Evolutionary conservation across 1,140 invertebrate genomes (phyloP).

Genomic region (Drosophila nebulosa): DNA sequence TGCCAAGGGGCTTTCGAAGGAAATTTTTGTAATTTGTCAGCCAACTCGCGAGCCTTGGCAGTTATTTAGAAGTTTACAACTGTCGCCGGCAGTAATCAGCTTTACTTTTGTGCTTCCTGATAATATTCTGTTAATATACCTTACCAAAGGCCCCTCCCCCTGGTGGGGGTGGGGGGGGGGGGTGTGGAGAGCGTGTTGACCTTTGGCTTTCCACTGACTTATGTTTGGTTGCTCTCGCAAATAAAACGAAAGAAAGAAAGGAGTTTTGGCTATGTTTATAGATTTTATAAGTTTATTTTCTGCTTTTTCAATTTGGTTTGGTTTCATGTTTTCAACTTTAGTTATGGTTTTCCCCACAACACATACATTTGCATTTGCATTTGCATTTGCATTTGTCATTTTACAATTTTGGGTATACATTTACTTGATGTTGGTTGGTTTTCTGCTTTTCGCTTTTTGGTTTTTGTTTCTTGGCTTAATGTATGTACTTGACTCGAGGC

Average conservation of each 20-base stretch:
- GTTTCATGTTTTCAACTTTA: constrained; percentile 52
- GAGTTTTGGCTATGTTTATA: constrained; percentile 39
- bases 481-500: constrained; percentile 34
- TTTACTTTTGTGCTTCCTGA: constrained; percentile 57
- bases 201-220: not conserved
- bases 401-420: constrained; percentile 37
- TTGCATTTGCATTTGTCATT: not conserved
- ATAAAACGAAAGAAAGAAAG: constrained; percentile 18
- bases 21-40: constrained; percentile 64
- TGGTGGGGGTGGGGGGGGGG: too few relatives aligned
- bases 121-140: constrained; percentile 68
- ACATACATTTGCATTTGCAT: constrained; percentile 42
- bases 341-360: constrained; percentile 35
- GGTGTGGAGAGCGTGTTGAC: too few relatives aligned
- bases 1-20: constrained; percentile 31
- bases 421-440: constrained; percentile 7
- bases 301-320: constrained; percentile 34
- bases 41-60: constrained; percentile 34
- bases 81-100: constrained; percentile 70
- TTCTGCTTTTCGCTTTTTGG: constrained; percentile 3
- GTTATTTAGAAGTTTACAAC: constrained; percentile 73
- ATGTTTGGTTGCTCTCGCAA: not conserved
- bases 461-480: constrained; percentile 38
- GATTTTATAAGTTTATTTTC: constrained; percentile 45
- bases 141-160: too few relatives aligned